Percentiles rank a stretch among this genome's conserved stretches.
Conservation (phyloP, 1,140 invertebrate genomes). For the Zaprionus ghesquierei region DNA sequence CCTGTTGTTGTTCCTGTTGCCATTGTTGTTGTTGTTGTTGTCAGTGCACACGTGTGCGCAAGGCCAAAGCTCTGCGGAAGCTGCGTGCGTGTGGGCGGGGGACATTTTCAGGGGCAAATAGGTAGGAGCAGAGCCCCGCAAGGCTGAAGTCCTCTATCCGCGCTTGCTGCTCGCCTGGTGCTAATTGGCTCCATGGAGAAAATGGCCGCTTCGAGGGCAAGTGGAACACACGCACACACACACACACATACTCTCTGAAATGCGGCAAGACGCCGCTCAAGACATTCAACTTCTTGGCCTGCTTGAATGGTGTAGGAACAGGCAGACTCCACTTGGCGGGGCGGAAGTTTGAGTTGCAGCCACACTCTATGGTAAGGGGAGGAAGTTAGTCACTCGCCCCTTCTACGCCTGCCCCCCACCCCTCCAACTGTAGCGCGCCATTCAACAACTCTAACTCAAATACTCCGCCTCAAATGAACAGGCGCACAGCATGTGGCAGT, state of each 20-base stretch:
- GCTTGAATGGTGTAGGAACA: background rate
- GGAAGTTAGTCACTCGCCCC: too few species aligned
- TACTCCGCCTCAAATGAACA: slow-evolving; percentile 81
- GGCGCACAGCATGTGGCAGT: slow-evolving; percentile 59
- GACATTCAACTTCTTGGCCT: slow-evolving; percentile 46
- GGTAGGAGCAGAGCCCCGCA: slow-evolving; percentile 37
- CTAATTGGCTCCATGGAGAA: slow-evolving; percentile 81
- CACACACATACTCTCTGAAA: too few species aligned
- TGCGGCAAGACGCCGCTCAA: slow-evolving; percentile 7
- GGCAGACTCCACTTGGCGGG: slow-evolving; percentile 8
- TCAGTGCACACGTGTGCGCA: slow-evolving; percentile 16
- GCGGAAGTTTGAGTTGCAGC: slow-evolving; percentile 4
- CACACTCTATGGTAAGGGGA: slow-evolving; percentile 1
- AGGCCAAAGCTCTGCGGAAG: slow-evolving; percentile 44
- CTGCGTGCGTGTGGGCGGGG: slow-evolving; percentile 2
- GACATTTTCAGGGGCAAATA: slow-evolving; percentile 43
- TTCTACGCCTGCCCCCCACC: background rate
- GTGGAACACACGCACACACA: slow-evolving; percentile 29
- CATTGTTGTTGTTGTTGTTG: background rate
- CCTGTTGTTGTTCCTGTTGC: background rate
- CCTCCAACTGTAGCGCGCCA: slow-evolving; percentile 52
- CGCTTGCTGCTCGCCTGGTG: slow-evolving; percentile 71
- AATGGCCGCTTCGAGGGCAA: slow-evolving; percentile 70
- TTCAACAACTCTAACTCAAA: slow-evolving; percentile 82
- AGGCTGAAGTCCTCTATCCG: background rate